Conservation (phyloP, 2,113 vertebrate species). For the Boulengeromyrus knoepffleri region DNA sequence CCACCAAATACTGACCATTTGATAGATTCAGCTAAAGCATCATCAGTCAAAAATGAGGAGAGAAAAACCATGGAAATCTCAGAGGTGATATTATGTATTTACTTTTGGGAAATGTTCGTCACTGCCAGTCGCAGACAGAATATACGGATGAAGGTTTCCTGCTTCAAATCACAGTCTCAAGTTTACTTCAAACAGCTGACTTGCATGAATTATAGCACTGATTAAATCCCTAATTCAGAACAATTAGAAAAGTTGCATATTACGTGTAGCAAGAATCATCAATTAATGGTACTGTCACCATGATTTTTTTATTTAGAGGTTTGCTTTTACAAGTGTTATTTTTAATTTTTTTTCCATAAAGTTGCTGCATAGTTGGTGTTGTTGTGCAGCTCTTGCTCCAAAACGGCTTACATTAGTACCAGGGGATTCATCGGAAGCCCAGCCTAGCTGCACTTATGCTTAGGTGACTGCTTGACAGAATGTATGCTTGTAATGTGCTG, state of each 20-base stretch:
- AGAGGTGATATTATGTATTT: neutral
- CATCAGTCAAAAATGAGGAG: neutral
- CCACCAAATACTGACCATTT: neutral
- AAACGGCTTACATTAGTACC: neutral
- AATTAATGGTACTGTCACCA: neutral
- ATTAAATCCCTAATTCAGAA: neutral
- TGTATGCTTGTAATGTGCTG: neutral
- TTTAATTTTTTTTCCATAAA: neutral
- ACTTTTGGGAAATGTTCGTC: neutral
- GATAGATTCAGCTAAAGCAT: neutral
- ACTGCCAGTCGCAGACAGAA: neutral
- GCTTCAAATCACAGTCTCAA: neutral
- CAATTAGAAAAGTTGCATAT: neutral
- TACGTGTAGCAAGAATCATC: neutral
- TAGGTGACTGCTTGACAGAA: neutral
- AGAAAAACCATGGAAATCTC: neutral
- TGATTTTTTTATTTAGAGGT: neutral
- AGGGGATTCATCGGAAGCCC: neutral
- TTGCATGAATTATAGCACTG: neutral
- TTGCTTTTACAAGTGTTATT: neutral
- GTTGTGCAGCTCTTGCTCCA: neutral
- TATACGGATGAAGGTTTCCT: neutral
- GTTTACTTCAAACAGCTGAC: neutral
- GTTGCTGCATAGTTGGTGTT: neutral
- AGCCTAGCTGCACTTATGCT: neutral